Conservation (phyloP, 2,888 invertebrate species). For the Dorcus hopei region DNA sequence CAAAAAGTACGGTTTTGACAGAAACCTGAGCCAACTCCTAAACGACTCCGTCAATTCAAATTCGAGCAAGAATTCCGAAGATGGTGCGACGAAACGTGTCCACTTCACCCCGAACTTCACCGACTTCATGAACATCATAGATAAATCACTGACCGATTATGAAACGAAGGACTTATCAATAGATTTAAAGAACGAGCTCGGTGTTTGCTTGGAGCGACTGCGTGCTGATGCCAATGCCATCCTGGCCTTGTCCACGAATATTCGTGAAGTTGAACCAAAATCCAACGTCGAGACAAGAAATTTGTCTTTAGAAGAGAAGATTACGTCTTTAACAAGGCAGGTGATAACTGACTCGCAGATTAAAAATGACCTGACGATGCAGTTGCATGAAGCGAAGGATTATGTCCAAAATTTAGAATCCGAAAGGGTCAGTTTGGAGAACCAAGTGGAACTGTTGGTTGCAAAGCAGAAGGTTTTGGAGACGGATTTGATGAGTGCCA, state of each 20-base stretch:
- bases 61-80: constrained; percentile 26
- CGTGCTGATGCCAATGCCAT: constrained; percentile 69
- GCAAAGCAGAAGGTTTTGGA: constrained; percentile 58
- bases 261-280: not conserved
- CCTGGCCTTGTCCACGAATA: constrained; percentile 54
- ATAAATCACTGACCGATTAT: constrained; percentile 57
- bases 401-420: constrained; percentile 49
- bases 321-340: constrained; percentile 36
- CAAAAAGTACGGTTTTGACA: constrained; percentile 45
- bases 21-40: constrained; percentile 29
- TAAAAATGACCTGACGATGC: constrained; percentile 48
- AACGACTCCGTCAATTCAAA: constrained; percentile 32
- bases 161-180: constrained; percentile 54
- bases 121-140: constrained; percentile 59
- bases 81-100: constrained; percentile 52
- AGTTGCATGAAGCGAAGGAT: constrained; percentile 58
- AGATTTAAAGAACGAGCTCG: constrained; percentile 64
- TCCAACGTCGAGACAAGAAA: constrained; percentile 13
- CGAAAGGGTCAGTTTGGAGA: constrained; percentile 54
- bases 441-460: constrained; percentile 60
- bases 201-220: constrained; percentile 64
- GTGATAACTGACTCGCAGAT: constrained; percentile 38
- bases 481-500: constrained; percentile 48
- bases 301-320: constrained; percentile 30
- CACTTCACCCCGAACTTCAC: constrained; percentile 71